Evolutionary conservation across 2,888 invertebrate genomes (phyloP), one percentile per base, ranked within the genome.

Genomic region (Chloroclystis v-ata): DNA sequence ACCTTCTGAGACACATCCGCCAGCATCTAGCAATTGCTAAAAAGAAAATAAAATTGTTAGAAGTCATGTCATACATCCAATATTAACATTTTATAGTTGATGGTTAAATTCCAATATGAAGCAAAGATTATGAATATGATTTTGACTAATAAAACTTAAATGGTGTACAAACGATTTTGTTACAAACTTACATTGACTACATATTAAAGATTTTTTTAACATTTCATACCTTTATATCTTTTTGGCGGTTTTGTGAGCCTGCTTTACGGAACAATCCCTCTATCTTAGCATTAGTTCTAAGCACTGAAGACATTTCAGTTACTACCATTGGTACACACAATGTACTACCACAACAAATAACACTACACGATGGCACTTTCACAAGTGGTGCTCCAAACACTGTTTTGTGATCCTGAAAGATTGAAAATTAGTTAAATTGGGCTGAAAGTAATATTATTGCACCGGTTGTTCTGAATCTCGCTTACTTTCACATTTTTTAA

Each of bases 241-340:
- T 93, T 76, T 96, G 95, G 52, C 96, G 89, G 28, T 91, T 89
- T 61, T 94, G 91, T 1, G 96, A 95, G 9, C 97, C 97, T 37
- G 95, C 95, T 85, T 96, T 97, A 5, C 97, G 90, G 75, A 97
- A 97, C 37, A 97, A 80, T 0, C 97, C 97, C 72, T 97, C 97
- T 12, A 92, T 91, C 44, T 91, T 89, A 20, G 93, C 89, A 76
- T 93, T 90, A 33, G 90, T 85, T 54, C 92, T 82, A 40, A 95
- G 90, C 62, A 91, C 91, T 42, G 91, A 87, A 61, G 94, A 92
- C 67, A 93, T 90, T 69, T 93, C 92, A 59, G 91, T 90, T 1
- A 95, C 90, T 65, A 95, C 91, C 57, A 89, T 88, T 4, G 95
- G 95, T 26, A 95, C 90, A 71, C 91, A 89, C 28, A 94, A 82